phyloP scores from a whole-genome alignment of 64 coral and sea anemone species.

The Pachyseris speciosa region DNA sequence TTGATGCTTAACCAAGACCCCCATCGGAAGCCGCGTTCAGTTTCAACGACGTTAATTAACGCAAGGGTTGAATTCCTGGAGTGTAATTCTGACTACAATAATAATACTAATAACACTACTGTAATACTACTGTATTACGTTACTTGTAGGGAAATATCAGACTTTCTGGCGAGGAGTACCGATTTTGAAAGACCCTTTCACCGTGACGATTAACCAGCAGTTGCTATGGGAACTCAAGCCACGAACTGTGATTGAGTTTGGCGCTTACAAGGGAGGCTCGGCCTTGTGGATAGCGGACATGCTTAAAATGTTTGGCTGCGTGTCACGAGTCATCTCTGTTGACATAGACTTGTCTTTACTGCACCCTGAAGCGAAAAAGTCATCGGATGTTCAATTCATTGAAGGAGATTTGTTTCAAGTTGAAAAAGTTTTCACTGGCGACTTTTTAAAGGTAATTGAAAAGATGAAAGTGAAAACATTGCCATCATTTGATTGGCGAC shows the following conservation, averaged over 20 bases:
- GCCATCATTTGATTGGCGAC: no score
- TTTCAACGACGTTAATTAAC: no score
- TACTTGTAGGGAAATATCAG: conserved; percentile 12
- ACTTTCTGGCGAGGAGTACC: conserved; percentile 9
- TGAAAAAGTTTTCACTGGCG: neutral
- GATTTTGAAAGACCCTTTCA: conserved; percentile 10
- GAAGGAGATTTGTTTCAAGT: neutral
- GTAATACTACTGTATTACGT: no score
- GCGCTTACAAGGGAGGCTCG: conserved; percentile 17
- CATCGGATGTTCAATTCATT: neutral
- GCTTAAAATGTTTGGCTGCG: conserved; percentile 7
- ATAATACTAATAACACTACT: no score
- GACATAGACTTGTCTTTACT: conserved; percentile 32
- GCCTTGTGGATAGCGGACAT: conserved; percentile 41
- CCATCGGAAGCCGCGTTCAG: no score
- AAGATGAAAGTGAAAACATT: no score
- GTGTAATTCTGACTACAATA: no score
- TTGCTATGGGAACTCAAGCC: conserved; percentile 45
- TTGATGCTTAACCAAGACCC: no score
- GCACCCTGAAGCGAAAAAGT: conserved; percentile 9
- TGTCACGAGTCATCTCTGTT: conserved; percentile 11
- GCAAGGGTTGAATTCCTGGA: no score
- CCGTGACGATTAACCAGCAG: neutral
- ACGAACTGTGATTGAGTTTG: conserved; percentile 36
- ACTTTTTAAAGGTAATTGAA: neutral